These are phyloP conservation scores for Upupa epops DNA, from an alignment of 2,113 vertebrate species.

Conservation along the genomic window DNA sequence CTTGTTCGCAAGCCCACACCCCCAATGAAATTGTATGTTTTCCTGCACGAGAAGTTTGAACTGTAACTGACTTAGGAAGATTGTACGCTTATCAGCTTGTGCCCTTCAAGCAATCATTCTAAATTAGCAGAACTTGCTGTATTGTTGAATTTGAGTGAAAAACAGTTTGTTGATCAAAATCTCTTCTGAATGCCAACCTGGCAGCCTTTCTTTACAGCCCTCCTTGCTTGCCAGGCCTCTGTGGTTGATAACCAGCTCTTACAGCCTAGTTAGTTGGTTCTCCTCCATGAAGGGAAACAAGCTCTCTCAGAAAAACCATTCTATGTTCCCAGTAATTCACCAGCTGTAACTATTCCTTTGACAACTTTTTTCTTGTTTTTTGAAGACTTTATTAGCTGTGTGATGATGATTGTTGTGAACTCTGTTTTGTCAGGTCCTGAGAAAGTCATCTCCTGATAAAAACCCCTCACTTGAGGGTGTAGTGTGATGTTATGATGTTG, in stretches of 20 bases:
- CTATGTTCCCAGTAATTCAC: background rate
- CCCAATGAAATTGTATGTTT: background rate
- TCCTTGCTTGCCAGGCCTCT: background rate
- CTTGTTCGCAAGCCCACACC: background rate
- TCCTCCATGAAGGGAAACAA: background rate
- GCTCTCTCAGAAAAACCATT: background rate
- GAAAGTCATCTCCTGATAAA: conserved; percentile 37
- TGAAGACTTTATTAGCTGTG: conserved; percentile 17
- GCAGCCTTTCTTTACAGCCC: background rate
- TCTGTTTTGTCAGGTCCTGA: conserved; percentile 35
- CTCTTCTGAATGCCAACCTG: background rate
- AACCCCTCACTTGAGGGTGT: background rate
- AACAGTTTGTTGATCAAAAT: background rate
- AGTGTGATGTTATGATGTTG: background rate
- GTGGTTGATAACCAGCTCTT: background rate
- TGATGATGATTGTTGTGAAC: conserved; percentile 24
- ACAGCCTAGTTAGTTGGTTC: background rate
- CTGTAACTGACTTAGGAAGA: background rate
- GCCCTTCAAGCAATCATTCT: background rate
- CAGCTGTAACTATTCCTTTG: conserved; percentile 21
- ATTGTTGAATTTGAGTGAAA: background rate
- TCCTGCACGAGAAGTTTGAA: background rate
- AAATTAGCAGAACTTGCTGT: background rate
- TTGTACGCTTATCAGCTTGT: background rate
- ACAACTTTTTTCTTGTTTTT: background rate